Evolutionary conservation across 2,113 vertebrate species (phyloP).

Genomic region (Platysteira castanea): DNA sequence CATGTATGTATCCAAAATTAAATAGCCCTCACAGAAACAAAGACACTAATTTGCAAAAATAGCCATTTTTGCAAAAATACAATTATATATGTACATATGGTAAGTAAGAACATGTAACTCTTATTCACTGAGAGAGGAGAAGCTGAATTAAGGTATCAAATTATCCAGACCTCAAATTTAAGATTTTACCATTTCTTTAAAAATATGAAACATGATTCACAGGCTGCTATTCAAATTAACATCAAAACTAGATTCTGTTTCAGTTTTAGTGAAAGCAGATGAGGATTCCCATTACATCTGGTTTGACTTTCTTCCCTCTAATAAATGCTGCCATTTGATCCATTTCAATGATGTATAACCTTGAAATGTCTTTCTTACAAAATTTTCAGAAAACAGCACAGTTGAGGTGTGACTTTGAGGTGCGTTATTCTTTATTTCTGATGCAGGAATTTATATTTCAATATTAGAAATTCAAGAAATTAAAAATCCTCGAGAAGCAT

Average conservation of each 20-base stretch:
- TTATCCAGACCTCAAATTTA: not conserved
- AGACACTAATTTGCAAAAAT: no score
- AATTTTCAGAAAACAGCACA: not conserved
- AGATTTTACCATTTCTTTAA: not conserved
- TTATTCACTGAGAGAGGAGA: not conserved
- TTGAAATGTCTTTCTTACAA: not conserved
- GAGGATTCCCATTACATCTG: constrained; percentile 44
- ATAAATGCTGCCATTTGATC: constrained; percentile 35
- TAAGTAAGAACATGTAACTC: not conserved
- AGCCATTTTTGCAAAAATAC: not conserved
- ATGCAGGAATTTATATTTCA: not conserved
- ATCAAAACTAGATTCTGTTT: constrained; percentile 32
- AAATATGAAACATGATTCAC: not conserved
- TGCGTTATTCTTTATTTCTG: not conserved
- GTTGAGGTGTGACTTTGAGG: not conserved
- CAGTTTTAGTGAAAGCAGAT: constrained; percentile 50
- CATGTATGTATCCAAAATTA: not conserved
- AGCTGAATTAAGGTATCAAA: not conserved
- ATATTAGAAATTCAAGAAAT: not conserved
- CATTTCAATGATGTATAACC: not conserved
- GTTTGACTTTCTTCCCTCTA: constrained; percentile 30
- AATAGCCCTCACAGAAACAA: not conserved
- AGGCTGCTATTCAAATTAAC: constrained; percentile 11
- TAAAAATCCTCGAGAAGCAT: not conserved
- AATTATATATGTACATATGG: not conserved